Conservation (phyloP, 2,888 invertebrate species). For the Ochlodes sylvanus region DNA sequence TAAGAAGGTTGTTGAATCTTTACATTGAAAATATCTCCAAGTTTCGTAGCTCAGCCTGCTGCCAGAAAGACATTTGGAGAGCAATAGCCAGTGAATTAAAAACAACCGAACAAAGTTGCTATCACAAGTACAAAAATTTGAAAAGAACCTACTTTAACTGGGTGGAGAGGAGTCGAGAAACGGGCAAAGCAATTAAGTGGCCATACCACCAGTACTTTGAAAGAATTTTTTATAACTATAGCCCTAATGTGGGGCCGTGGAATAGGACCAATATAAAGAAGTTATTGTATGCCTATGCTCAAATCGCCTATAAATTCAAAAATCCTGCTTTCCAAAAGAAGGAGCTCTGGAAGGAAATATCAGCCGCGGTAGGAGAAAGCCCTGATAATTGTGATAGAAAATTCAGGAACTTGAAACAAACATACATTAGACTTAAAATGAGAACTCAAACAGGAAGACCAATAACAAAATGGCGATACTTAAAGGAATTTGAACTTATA, state of each 20-base stretch:
- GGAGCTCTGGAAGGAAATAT: constrained; percentile 74
- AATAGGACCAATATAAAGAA: constrained; percentile 63
- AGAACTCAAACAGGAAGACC: constrained; percentile 58
- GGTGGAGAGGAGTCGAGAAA: constrained; percentile 62
- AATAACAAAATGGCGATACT: constrained; percentile 73
- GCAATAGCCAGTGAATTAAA: constrained; percentile 68
- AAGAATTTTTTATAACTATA: constrained; percentile 71
- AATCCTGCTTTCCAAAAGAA: constrained; percentile 73
- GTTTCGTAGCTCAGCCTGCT: constrained; percentile 61
- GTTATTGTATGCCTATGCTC: constrained; percentile 66
- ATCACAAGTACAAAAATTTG: constrained; percentile 76
- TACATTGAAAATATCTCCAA: constrained; percentile 71
- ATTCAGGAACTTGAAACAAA: constrained; percentile 76
- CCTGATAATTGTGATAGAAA: constrained; percentile 72
- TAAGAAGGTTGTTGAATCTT: constrained; percentile 62
- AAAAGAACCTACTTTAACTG: constrained; percentile 74
- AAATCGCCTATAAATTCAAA: constrained; percentile 69
- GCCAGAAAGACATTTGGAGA: constrained; percentile 77
- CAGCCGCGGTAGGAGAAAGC: constrained; percentile 60
- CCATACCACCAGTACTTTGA: constrained; percentile 74
- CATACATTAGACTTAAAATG: constrained; percentile 68
- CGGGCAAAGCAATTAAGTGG: constrained; percentile 72
- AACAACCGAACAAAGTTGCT: constrained; percentile 74
- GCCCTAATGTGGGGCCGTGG: constrained; percentile 66
- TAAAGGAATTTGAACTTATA: constrained; percentile 70